Evolutionary conservation across 2,113 vertebrate genomes (phyloP).

Genomic region (Gasterosteus nipponicus): DNA sequence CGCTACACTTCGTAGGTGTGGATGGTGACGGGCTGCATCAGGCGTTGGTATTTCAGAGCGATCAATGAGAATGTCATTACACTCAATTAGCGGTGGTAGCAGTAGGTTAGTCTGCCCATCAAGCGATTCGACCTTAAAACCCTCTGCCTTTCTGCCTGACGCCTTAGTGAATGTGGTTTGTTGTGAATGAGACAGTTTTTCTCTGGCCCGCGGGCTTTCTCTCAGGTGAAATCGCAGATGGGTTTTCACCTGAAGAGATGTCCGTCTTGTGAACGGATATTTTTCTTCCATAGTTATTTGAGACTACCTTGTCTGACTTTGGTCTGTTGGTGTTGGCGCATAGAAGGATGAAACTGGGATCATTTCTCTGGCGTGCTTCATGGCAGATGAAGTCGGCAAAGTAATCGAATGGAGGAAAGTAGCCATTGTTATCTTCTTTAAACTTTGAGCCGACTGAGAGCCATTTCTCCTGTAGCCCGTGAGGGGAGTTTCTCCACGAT

Average conservation of each 20-base stretch:
- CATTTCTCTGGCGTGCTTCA: not conserved
- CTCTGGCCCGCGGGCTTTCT: not conserved
- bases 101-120: not conserved
- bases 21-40: not conserved
- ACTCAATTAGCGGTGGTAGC: not conserved
- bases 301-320: not conserved
- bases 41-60: not conserved
- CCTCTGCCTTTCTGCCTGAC: not conserved
- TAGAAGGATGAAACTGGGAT: not conserved
- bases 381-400: not conserved
- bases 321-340: not conserved
- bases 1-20: not conserved
- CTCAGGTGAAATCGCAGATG: not conserved
- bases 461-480: not conserved
- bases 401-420: not conserved
- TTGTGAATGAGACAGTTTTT: constrained; percentile 3
- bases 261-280: not conserved
- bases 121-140: not conserved
- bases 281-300: not conserved
- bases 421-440: not conserved
- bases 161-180: not conserved
- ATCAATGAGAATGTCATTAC: not conserved
- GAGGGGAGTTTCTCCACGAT: not conserved
- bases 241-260: not conserved
- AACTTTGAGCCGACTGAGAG: not conserved